A percentile compares a stretch with the other conserved stretches of the same genome.
These are phyloP conservation scores for Tuberolachnus salignus DNA, from an alignment of 2,888 invertebrate species.

Conservation along the genomic window DNA sequence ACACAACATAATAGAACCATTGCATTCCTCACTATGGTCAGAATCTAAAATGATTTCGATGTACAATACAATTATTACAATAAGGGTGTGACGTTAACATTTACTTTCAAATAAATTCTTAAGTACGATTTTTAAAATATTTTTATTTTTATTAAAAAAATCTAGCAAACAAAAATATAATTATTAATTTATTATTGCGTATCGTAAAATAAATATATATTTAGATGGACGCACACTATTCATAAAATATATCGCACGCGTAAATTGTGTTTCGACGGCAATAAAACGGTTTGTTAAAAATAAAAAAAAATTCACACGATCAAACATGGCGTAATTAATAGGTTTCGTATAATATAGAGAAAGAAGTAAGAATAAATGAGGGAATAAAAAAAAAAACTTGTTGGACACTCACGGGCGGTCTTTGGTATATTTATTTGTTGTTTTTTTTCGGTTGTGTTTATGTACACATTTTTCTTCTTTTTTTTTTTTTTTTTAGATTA, in stretches of 20 bases:
- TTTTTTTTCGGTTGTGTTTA: slow-evolving; percentile 32
- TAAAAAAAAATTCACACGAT: slow-evolving; percentile 30
- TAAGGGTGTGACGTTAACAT: too few species aligned
- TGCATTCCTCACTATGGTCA: too few species aligned
- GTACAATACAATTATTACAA: too few species aligned
- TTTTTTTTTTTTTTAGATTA: slow-evolving; percentile 37
- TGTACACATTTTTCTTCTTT: slow-evolving; percentile 28
- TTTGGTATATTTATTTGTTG: not conserved
- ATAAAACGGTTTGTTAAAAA: slow-evolving; percentile 21
- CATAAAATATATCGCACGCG: slow-evolving; percentile 8
- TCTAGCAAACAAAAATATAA: too few species aligned
- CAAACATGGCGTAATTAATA: slow-evolving; percentile 33
- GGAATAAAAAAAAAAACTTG: slow-evolving; percentile 12
- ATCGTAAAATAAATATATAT: not conserved
- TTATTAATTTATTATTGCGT: not conserved
- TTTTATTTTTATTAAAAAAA: too few species aligned
- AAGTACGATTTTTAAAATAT: too few species aligned
- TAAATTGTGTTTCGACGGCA: slow-evolving; percentile 8
- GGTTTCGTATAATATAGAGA: slow-evolving; percentile 1
- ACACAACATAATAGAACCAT: too few species aligned
- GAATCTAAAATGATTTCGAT: too few species aligned
- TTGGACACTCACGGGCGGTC: slow-evolving; percentile 54
- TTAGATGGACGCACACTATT: not conserved
- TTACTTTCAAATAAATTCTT: too few species aligned
- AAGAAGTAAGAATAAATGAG: not conserved